phyloP scores from a whole-genome alignment of 2,113 vertebrate genomes.

The Alethe diademata region DNA sequence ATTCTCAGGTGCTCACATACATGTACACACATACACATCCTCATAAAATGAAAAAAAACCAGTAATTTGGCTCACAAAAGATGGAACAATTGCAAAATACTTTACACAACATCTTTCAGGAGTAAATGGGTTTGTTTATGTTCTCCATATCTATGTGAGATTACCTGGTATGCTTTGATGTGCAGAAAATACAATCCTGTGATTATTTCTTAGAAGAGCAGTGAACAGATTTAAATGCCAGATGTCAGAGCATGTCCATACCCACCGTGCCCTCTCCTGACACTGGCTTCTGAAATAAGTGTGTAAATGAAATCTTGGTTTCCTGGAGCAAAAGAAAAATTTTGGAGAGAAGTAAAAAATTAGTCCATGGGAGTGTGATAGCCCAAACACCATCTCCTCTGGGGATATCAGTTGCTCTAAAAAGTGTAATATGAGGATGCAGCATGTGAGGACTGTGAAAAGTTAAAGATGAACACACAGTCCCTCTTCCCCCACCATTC shows the following conservation, averaged over 20 bases:
- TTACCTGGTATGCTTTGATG: not conserved
- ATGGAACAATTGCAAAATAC: not conserved
- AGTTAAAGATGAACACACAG: not conserved
- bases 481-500: not conserved
- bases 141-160: not conserved
- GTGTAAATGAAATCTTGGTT: not conserved
- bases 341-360: not conserved
- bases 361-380: not conserved
- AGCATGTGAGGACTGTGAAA: not conserved
- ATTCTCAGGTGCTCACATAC: not conserved
- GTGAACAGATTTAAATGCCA: not conserved
- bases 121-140: not conserved
- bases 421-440: not conserved
- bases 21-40: rapidly evolving
- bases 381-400: not conserved
- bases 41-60: not conserved
- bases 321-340: not conserved
- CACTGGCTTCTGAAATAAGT: not conserved
- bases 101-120: rapidly evolving
- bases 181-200: not conserved
- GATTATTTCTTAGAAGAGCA: not conserved
- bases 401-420: not conserved
- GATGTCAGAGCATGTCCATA: not conserved
- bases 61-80: not conserved
- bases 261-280: not conserved